Evolutionary conservation across 2,888 invertebrate genomes (phyloP), one percentile per base, ranked within the genome.

Genomic region (Acanthosepion pharaonis): DNA sequence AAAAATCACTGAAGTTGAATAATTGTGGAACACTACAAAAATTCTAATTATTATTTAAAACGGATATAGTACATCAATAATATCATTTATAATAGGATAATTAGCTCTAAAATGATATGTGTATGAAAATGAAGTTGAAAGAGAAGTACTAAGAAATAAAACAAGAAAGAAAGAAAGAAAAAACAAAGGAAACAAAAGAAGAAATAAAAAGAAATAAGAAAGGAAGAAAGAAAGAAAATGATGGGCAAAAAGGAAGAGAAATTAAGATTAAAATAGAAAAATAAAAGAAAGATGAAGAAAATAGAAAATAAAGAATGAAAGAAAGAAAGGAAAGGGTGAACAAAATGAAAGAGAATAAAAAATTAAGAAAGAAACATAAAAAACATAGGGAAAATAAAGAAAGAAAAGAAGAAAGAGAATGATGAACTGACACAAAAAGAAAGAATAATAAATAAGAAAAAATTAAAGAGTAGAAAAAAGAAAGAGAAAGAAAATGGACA

Each of bases 221-320:
- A 94, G 48, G 93, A 93, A 33, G 94, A 94, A 51, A 53, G 20
- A 94, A 94, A 93, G 28, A 53, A 49, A 53, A 94, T 18, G 51
- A 28, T 18, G 94, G 42, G 33, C 20, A 33, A 42, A 33, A 53
- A 42, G 33, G 51, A 78, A 78, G 78, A 55, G 20, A 55, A 20
- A 55, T 4, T 18, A 20, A 28, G 42, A 42, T 42, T 42, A 28
- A 28, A 64, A 64, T 11, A 64, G 42, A 28, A 42, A 42, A 59
- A 28, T 8, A 9, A 28, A 59, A 59, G 28, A 25, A 28, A 28
- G 25, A 64, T 42, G 2, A 42, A 42, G 42, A 42, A 33, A 55
- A 5, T 18, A 20, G 11, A 28, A 28, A 64, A 64, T 11, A 64
- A 28, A 42, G 42, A 59, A 28, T 1, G 28, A 28, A 59, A 59